Conservation (phyloP, 2,113 vertebrate species). For the Aleadryas rufinucha region DNA sequence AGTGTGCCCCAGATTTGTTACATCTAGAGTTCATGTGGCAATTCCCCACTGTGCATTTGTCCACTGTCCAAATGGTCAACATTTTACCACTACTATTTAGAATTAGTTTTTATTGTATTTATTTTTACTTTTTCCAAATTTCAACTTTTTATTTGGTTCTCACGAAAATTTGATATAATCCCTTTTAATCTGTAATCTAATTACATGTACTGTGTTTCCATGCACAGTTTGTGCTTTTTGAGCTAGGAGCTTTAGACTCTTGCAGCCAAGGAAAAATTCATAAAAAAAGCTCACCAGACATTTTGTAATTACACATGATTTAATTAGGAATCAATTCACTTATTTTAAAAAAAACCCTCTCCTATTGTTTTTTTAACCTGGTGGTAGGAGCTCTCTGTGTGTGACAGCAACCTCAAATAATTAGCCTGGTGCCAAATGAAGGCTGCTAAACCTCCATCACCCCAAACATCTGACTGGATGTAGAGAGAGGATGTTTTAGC, state of each 20-base stretch:
- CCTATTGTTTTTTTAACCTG: neutral
- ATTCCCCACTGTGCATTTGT: neutral
- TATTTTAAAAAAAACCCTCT: neutral
- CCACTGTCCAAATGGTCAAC: neutral
- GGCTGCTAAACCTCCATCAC: conserved; percentile 1
- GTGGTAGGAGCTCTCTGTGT: neutral
- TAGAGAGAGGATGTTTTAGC: neutral
- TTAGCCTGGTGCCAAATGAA: neutral
- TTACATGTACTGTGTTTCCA: neutral
- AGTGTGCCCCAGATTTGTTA: neutral
- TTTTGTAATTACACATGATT: conserved; percentile 35
- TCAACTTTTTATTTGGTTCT: neutral
- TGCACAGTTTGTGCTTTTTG: neutral
- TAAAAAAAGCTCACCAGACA: neutral
- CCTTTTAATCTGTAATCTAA: neutral
- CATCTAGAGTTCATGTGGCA: neutral
- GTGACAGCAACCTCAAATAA: conserved; percentile 26
- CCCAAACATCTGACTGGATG: neutral
- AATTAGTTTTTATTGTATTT: neutral
- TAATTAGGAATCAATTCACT: conserved; percentile 44
- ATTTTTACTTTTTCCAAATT: conserved; percentile 1
- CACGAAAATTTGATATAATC: neutral
- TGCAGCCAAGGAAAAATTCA: neutral
- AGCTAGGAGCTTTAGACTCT: neutral
- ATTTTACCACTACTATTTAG: neutral